Percentiles rank a stretch among this genome's conserved stretches.
Conservation (phyloP, 2,113 vertebrate species). For the Crotophaga sulcirostris region DNA sequence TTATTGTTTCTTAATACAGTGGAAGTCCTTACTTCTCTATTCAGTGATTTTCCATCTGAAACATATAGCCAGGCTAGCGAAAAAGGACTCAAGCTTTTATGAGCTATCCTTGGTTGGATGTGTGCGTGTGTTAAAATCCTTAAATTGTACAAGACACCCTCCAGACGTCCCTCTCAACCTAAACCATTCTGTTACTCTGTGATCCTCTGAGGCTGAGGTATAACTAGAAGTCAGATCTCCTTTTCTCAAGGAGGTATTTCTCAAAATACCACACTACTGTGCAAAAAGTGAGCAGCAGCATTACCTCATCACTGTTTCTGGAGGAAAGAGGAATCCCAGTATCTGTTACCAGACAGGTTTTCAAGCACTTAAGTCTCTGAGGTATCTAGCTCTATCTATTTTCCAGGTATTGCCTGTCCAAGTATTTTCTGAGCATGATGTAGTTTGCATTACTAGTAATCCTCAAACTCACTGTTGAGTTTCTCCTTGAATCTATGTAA, state of each 20-base stretch:
- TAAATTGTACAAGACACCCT: background rate
- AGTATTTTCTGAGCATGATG: background rate
- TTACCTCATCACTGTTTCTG: background rate
- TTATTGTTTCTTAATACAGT: background rate
- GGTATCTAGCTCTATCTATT: background rate
- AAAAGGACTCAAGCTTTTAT: background rate
- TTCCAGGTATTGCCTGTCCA: background rate
- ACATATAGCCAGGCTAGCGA: background rate
- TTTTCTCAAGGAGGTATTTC: background rate
- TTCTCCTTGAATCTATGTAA: background rate
- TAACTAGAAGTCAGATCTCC: background rate
- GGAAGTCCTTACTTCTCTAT: background rate
- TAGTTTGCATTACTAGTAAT: background rate
- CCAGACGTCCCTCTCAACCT: background rate
- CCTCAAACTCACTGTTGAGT: background rate
- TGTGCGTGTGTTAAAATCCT: background rate
- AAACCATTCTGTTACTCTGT: background rate
- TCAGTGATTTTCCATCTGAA: background rate
- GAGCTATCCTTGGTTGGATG: background rate
- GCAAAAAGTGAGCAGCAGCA: background rate
- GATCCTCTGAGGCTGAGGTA: background rate
- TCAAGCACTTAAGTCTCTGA: background rate
- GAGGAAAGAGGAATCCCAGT: background rate
- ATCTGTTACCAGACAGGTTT: background rate
- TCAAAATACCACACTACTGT: background rate